phyloP scores from a whole-genome alignment of 1,140 invertebrate species.

The Drosophila repletoides region DNA sequence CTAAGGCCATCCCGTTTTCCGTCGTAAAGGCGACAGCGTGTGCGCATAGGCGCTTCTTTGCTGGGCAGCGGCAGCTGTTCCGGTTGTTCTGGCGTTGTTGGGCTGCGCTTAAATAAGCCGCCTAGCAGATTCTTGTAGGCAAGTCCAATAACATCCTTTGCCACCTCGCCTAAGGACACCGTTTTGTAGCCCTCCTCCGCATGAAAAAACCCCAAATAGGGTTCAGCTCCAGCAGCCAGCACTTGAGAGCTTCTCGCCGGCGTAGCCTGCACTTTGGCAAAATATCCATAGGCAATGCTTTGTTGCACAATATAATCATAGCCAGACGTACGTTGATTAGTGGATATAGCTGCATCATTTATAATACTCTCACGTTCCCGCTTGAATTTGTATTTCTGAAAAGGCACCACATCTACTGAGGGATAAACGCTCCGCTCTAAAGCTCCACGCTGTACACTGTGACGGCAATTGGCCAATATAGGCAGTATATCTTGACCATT shows the following conservation, averaged over 20 bases:
- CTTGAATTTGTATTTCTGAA: conserved; percentile 93
- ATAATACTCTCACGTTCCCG: conserved; percentile 88
- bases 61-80: conserved; percentile 81
- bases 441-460: conserved; percentile 64
- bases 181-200: conserved; percentile 92
- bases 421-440: conserved; percentile 40
- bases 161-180: conserved; percentile 91
- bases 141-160: conserved; percentile 93
- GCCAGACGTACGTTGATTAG: conserved; percentile 88
- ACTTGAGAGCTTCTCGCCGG: conserved; percentile 91
- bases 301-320: conserved; percentile 93
- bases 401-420: conserved; percentile 78
- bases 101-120: conserved; percentile 59
- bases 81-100: conserved; percentile 14
- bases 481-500: conserved; percentile 92
- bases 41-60: conserved; percentile 86
- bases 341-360: conserved; percentile 90
- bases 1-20: conserved; percentile 87
- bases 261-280: conserved; percentile 86
- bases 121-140: conserved; percentile 83
- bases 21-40: conserved; percentile 93
- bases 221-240: conserved; percentile 90
- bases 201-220: conserved; percentile 94
- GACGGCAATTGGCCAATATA: conserved; percentile 53
- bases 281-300: conserved; percentile 64